A percentile compares a stretch with the other conserved stretches of the same genome.
phyloP scores from a whole-genome alignment of 2,113 vertebrate species.

The Mormyrus iriodes region DNA sequence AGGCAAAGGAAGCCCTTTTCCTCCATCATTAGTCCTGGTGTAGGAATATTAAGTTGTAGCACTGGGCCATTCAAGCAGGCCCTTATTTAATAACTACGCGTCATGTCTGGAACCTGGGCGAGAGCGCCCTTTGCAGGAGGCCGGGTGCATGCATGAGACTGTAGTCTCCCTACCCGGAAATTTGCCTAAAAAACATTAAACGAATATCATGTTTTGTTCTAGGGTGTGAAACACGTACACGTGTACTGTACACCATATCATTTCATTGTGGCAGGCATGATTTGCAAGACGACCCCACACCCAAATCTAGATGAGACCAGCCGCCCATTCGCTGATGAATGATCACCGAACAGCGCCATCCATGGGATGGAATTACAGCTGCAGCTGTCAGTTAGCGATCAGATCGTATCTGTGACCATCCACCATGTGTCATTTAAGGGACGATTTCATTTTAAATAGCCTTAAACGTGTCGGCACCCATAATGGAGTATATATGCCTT shows the following conservation, averaged over 20 bases:
- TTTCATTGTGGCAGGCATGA: not conserved
- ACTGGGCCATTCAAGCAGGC: not conserved
- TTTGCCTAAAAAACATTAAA: not conserved
- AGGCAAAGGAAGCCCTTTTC: not conserved
- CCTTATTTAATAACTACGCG: constrained; percentile 18
- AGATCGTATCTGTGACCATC: not conserved
- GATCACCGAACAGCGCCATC: not conserved
- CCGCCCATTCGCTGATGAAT: not conserved
- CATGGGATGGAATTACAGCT: not conserved
- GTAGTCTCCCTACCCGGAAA: not conserved
- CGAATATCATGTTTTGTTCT: not conserved
- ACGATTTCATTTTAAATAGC: not conserved
- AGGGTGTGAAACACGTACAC: not conserved
- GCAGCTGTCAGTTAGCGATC: not conserved
- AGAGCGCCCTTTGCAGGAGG: not conserved
- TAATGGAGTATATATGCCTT: not conserved
- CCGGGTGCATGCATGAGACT: not conserved
- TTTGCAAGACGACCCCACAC: not conserved
- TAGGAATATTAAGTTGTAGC: constrained; percentile 25
- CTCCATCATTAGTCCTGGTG: constrained; percentile 20
- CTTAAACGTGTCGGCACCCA: not conserved
- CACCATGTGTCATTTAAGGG: not conserved
- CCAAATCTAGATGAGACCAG: not conserved
- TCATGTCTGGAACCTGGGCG: not conserved
- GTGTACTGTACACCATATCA: not conserved